These are phyloP conservation scores for Myanophis thanlyinensis DNA, from an alignment of 2,113 vertebrate genomes.

Conservation along the genomic window DNA sequence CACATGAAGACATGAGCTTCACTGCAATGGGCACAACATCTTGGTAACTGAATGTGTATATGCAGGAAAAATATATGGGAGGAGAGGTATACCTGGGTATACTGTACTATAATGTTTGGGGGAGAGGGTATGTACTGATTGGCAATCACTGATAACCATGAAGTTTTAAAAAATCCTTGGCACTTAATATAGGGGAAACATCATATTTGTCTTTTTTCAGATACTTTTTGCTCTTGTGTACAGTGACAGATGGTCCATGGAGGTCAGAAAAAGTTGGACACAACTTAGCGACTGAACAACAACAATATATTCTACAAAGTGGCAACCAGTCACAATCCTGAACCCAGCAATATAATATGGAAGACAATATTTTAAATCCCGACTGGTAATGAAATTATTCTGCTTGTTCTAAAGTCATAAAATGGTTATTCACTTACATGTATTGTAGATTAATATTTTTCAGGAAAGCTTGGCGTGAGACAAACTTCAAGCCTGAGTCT, in stretches of 20 bases:
- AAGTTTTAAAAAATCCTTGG: background rate
- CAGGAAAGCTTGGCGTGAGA: conserved; percentile 88
- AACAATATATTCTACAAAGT: background rate
- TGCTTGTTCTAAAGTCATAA: conserved; percentile 14
- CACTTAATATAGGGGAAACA: background rate
- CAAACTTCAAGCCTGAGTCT: conserved; percentile 87
- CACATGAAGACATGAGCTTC: background rate
- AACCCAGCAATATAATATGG: background rate
- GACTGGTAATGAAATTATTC: background rate
- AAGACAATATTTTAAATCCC: background rate
- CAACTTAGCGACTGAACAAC: background rate
- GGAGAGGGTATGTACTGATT: background rate
- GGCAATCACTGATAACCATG: background rate
- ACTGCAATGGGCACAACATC: background rate
- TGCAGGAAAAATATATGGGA: background rate
- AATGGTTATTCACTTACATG: conserved; percentile 81
- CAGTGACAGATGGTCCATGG: background rate
- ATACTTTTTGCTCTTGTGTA: background rate
- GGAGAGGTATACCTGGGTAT: background rate
- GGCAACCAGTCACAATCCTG: background rate
- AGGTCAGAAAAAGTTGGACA: background rate
- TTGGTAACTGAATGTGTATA: background rate
- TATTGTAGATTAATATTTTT: conserved; percentile 90
- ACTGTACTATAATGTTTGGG: too few species aligned
- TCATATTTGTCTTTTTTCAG: background rate